Conservation (phyloP, 2,888 invertebrate species). For the Agriopis aurantiaria region DNA sequence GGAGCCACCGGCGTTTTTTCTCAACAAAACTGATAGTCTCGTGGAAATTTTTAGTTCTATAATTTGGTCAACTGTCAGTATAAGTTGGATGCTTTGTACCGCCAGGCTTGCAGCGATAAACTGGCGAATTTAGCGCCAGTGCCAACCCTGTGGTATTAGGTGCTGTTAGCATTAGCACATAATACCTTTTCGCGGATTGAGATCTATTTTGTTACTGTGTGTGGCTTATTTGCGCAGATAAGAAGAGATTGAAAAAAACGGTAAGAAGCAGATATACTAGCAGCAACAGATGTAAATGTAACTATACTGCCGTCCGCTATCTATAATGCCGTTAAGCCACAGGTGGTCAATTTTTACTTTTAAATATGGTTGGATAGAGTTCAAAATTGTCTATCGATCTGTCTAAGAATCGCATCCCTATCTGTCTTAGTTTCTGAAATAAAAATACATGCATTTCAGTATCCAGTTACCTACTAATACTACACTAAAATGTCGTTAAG, state of each 20-base stretch:
- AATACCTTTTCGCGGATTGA: slow-evolving; percentile 24
- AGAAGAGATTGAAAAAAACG: not conserved
- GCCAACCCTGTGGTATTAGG: slow-evolving; percentile 30
- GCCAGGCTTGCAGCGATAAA: slow-evolving; percentile 44
- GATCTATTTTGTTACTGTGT: not conserved
- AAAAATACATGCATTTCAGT: no score
- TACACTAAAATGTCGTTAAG: no score
- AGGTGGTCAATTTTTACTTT: no score
- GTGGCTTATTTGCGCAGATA: not conserved
- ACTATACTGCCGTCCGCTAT: no score
- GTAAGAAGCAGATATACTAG: no score
- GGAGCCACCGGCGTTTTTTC: not conserved
- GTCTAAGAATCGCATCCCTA: no score
- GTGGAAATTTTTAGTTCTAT: not conserved
- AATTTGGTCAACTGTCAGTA: not conserved
- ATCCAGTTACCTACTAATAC: no score
- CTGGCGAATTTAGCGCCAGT: slow-evolving; percentile 41
- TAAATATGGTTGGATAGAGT: no score
- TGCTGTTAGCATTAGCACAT: slow-evolving; percentile 9
- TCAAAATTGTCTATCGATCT: no score
- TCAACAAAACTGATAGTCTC: not conserved
- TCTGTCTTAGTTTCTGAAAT: no score
- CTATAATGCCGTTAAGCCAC: no score
- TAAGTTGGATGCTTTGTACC: slow-evolving; percentile 1
- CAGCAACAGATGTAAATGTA: no score